A percentile compares a stretch with the other conserved stretches of the same genome.
Conservation (phyloP, 2,888 invertebrate species). For the Drosophila meridiana region DNA sequence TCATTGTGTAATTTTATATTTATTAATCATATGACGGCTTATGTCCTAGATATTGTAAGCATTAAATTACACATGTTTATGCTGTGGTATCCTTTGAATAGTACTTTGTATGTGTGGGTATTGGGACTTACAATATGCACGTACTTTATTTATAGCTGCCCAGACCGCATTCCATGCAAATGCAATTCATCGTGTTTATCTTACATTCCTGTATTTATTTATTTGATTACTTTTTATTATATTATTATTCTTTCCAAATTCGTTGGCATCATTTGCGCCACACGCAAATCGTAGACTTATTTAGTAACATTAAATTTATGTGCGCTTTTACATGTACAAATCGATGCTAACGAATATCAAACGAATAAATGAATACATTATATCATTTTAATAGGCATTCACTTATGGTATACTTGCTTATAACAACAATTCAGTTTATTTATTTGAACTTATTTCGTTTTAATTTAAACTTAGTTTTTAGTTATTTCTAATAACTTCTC, state of each 20-base stretch:
- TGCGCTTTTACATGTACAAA: conserved; percentile 76
- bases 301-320: conserved; percentile 60
- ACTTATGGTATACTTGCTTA: conserved; percentile 55
- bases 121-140: conserved; percentile 34
- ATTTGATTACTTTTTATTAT: background rate
- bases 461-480: conserved; percentile 61
- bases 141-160: conserved; percentile 45
- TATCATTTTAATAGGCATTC: conserved; percentile 51
- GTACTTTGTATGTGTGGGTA: conserved; percentile 19
- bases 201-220: conserved; percentile 67
- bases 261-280: conserved; percentile 64
- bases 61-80: conserved; percentile 51
- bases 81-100: conserved; percentile 50
- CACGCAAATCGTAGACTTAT: conserved; percentile 51
- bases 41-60: conserved; percentile 56
- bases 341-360: conserved; percentile 59
- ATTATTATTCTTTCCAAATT: conserved; percentile 54
- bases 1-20: conserved; percentile 55
- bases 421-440: conserved; percentile 52
- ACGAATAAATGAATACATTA: conserved; percentile 37
- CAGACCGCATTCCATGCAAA: conserved; percentile 31
- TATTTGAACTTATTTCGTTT: conserved; percentile 36
- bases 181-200: conserved; percentile 56
- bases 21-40: conserved; percentile 54
- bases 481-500: conserved; percentile 78